Base-by-base conservation (phyloP, 2,113 vertebrate genomes). In the Hyperopisus bebe region DNA sequence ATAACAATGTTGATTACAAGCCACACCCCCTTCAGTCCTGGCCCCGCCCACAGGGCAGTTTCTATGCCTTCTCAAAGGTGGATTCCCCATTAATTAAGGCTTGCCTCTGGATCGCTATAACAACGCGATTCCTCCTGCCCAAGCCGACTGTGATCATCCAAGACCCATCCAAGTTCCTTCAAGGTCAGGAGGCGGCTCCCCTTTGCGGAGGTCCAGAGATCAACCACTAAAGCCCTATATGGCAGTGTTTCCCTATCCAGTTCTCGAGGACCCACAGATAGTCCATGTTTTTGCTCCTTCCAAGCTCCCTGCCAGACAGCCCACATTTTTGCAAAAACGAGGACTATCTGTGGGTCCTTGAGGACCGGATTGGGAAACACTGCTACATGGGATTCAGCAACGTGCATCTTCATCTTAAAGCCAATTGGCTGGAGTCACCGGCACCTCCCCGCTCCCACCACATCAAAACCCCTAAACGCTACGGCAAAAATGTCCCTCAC, bases 11-110 rank as follows among this genome's bases (percentile, higher is more conserved):
- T 10, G 3, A 31, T 70, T 31, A 31, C 62, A 70, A 70, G 62
- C n/a, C 62, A 70, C 62, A 70, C 27, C 62, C 62, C 55, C 55
- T 55, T 62, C 21, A n/a, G 24, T 24, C 24, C 55, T 62, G 55
- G 6, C 55, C 55, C 55, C 21, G 5, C 19, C 53, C 53, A 55
- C 53, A 6, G 17, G 51, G 4, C 51, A 58, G 21, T 8, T 58
- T 58, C 21, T 24, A 58, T 24, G 24, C 53, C 53, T 24, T 21
- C 53, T 7, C 95, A 94, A 93, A 95, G 95, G 95, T 95, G 95
- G 95, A 96, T 55, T 95, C 94, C 94, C 90, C 93, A 95, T 96
- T 97, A 97, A 97, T 97, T 97, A 97, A 95, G 95, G 96, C 96
- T 93, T 90, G 93, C 94, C 94, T 94, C 95, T 94, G 95, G 46